Percentiles rank a stretch among this genome's conserved stretches.
phyloP scores from a whole-genome alignment of 2,888 invertebrate species.

The Cancer borealis region DNA sequence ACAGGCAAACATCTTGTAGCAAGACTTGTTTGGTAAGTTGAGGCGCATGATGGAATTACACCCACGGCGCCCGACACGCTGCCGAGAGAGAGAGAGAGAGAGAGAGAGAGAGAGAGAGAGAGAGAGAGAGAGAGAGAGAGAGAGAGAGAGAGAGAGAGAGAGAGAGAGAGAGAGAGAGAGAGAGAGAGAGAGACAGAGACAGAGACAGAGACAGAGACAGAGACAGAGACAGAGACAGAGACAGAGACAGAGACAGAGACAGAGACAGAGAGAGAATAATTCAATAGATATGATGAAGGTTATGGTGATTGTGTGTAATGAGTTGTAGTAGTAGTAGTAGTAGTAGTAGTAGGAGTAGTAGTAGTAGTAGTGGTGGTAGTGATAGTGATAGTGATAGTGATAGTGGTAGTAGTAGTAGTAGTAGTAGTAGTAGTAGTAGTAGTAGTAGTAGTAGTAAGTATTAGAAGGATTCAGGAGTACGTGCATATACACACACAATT shows the following conservation, averaged over 20 bases:
- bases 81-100: constrained; percentile 24
- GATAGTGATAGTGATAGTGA: neutral
- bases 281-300: neutral
- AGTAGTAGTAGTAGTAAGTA: neutral
- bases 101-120: constrained; percentile 45
- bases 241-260: neutral
- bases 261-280: neutral
- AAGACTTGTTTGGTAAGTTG: constrained; percentile 21
- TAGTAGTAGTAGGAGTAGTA: neutral
- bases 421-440: neutral
- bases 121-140: constrained; percentile 45
- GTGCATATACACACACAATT: neutral
- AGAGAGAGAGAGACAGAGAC: constrained; percentile 11
- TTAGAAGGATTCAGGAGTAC: neutral
- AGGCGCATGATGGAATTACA: constrained; percentile 8
- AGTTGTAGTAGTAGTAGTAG: neutral
- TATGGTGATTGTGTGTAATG: neutral
- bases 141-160: constrained; percentile 13
- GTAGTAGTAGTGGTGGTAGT: neutral
- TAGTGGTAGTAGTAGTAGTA: neutral
- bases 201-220: constrained; percentile 38
- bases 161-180: neutral
- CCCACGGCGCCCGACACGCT: constrained; percentile 31
- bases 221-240: constrained; percentile 38
- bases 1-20: neutral